Percentiles rank a stretch among this genome's conserved stretches.
These are phyloP conservation scores for Druon quercuslanigerum DNA, from an alignment of 1,140 invertebrate genomes.

Conservation along the genomic window DNA sequence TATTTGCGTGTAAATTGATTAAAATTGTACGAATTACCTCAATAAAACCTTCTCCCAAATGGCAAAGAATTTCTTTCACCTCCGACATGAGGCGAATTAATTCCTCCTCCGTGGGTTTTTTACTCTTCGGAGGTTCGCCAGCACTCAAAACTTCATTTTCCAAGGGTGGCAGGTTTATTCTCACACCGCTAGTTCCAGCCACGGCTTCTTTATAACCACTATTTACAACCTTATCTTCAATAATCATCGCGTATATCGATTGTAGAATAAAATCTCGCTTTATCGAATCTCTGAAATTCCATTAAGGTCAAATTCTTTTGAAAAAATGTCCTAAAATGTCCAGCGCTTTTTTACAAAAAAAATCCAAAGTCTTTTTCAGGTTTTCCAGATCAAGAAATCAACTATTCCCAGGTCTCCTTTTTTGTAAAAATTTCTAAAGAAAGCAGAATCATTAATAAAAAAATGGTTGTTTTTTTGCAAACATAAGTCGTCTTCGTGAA, in stretches of 20 bases:
- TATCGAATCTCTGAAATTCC: slow-evolving; percentile 76
- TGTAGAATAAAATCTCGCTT: slow-evolving; percentile 78
- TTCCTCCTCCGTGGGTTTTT: slow-evolving; percentile 62
- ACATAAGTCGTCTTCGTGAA: no score
- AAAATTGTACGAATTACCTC: slow-evolving; percentile 67
- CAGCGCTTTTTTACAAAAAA: no score
- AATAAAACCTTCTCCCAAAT: slow-evolving; percentile 85
- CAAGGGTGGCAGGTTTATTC: slow-evolving; percentile 35
- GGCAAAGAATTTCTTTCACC: slow-evolving; percentile 87
- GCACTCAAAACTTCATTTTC: slow-evolving; percentile 31
- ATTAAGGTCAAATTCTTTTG: slow-evolving; percentile 46
- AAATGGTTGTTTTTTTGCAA: no score
- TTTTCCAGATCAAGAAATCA: no score
- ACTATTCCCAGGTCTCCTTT: no score
- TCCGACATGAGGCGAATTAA: slow-evolving; percentile 80
- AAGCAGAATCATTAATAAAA: no score
- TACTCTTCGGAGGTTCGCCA: slow-evolving; percentile 30
- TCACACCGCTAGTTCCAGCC: slow-evolving; percentile 43
- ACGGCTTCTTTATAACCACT: slow-evolving; percentile 27
- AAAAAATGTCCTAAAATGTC: not conserved
- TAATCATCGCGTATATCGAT: slow-evolving; percentile 70
- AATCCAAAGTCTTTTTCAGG: no score
- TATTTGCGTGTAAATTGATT: no score
- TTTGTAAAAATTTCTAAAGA: slow-evolving; percentile 1
- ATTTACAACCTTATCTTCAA: slow-evolving; percentile 27